Evolutionary conservation across 2,113 vertebrate genomes (phyloP).

Genomic region (Hystrix brachyura): DNA sequence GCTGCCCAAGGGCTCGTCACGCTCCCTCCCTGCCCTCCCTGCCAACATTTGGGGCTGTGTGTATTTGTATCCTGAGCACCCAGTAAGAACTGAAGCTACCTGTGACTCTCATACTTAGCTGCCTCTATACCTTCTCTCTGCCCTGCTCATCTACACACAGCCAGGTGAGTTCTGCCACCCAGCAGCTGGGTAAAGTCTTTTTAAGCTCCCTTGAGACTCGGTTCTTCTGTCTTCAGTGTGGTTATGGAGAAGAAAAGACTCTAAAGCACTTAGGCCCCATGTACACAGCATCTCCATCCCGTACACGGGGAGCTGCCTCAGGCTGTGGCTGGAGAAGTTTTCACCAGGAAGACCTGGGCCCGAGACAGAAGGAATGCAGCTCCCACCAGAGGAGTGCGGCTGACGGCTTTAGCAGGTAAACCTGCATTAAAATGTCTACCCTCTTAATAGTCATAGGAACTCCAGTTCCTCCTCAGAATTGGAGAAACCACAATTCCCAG

Average conservation of each 20-base stretch:
- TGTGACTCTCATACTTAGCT: not conserved
- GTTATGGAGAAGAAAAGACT: not conserved
- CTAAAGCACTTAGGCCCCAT: not conserved
- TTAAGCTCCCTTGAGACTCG: not conserved
- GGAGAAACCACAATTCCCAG: not conserved
- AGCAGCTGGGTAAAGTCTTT: not conserved
- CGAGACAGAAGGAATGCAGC: not conserved
- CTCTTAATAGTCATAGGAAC: not conserved
- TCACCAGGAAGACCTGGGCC: not conserved
- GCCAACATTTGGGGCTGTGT: not conserved
- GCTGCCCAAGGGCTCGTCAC: not conserved
- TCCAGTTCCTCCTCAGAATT: not conserved
- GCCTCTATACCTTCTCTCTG: not conserved
- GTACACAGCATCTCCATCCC: not conserved
- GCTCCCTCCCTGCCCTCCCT: not conserved
- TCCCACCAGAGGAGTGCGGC: not conserved
- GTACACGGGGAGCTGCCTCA: fast-evolving
- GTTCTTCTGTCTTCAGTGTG: not conserved
- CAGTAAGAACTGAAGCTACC: not conserved
- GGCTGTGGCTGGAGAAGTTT: not conserved
- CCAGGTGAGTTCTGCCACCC: not conserved
- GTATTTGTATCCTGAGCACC: not conserved
- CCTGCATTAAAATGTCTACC: not conserved
- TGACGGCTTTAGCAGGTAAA: not conserved
- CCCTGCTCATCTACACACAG: not conserved